Evolutionary conservation across 2,113 vertebrate genomes (phyloP), one percentile per base, ranked within the genome.

Genomic region (Jacana jacana): DNA sequence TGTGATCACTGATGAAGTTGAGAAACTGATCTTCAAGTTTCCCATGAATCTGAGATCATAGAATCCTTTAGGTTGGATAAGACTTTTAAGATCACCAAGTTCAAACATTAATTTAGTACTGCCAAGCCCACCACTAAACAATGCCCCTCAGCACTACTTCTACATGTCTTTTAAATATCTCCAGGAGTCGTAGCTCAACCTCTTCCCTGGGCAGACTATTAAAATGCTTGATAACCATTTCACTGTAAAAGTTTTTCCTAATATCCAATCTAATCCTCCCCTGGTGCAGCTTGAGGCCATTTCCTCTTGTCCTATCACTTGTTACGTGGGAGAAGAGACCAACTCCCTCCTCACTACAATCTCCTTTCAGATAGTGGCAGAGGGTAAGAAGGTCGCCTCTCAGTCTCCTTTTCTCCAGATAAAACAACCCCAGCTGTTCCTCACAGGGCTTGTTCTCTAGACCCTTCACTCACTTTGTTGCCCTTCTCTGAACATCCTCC

Each of bases 1-100:
- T 75, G 71, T 10, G 7, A 73, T 57, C 71, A 68, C 49, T 88
- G 52, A 44, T 81, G 58, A 33, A 93, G 82, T n/a, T 94, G 87
- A 94, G 93, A 97, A 96, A 87, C 68, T 88, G 54, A 71, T 97
- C 95, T 97, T 81, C 68, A 76, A 80, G 81, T 58, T 88, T 28
- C 57, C 72, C 80, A 17, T 64, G 51, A 84, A 68, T 31, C 25
- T 75, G 30, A 55, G 51, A 65, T 33, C 19, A 23, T 16, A 42
- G 19, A 31, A 44, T 22, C 7, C 6, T 65, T 65, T 44, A 16
- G 19, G 28, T 31, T 42, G 6, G 13, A 31, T 22, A 39, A 42
- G 19, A 31, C 13, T 17, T 31, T 42, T 33, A 65, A 44, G 9
- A 44, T 44, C 27, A 31, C 18, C 8, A 44, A 44, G 28, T 65